Evolutionary conservation across 2,888 invertebrate species (phyloP).

Genomic region (Stegophylla sp.): DNA sequence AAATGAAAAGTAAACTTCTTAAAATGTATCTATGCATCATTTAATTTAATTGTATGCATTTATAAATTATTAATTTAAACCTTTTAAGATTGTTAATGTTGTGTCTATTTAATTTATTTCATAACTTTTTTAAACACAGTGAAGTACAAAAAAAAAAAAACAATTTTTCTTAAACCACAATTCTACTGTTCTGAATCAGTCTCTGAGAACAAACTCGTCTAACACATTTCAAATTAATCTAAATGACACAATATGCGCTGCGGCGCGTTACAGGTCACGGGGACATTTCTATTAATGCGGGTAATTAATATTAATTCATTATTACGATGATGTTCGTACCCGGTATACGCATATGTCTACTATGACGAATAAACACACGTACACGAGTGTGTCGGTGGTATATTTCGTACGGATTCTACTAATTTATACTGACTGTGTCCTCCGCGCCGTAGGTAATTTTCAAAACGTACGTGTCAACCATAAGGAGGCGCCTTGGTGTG

Average conservation of each 20-base stretch:
- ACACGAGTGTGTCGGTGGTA: not conserved
- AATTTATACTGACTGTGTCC: not conserved
- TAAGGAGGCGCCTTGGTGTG: too few relatives aligned
- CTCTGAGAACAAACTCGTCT: slow-evolving; percentile 32
- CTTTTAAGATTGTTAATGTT: not conserved
- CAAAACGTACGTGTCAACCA: not conserved
- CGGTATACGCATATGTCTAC: not conserved
- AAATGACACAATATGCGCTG: slow-evolving; percentile 4
- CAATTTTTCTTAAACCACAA: not conserved
- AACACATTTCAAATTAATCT: slow-evolving; percentile 32
- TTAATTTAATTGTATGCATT: slow-evolving; percentile 6
- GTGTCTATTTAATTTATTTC: not conserved
- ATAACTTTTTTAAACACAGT: not conserved
- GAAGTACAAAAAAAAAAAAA: not conserved
- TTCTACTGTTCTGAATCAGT: slow-evolving; percentile 45
- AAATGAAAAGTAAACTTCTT: slow-evolving; percentile 20
- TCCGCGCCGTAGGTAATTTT: not conserved
- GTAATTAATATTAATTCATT: slow-evolving; percentile 38
- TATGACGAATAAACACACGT: not conserved
- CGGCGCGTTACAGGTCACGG: not conserved
- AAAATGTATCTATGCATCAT: not conserved
- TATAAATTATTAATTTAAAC: slow-evolving; percentile 26
- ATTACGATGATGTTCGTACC: not conserved
- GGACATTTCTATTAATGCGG: slow-evolving; percentile 32
- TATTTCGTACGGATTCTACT: slow-evolving; percentile 2